Evolutionary conservation across 2,888 invertebrate species (phyloP).

Genomic region (Ormyrus pomaceus): DNA sequence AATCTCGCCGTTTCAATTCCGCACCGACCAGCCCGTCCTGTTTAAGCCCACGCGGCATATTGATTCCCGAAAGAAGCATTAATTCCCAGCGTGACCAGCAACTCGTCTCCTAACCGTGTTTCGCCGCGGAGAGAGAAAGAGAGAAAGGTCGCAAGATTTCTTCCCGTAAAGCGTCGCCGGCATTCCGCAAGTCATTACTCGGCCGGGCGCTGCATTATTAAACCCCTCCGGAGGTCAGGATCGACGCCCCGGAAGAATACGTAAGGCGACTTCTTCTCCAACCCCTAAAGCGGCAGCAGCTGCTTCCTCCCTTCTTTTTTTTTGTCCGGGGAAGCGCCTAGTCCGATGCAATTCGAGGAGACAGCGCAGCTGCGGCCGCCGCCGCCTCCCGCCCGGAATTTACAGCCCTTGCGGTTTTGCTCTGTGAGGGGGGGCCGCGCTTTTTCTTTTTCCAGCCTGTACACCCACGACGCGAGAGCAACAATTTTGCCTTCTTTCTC

Average conservation of each 20-base stretch:
- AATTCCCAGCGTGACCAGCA: constrained; percentile 36
- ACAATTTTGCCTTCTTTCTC: constrained; percentile 25
- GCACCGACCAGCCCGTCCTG: neutral
- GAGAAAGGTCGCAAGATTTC: constrained; percentile 19
- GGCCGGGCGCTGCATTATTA: constrained; percentile 47
- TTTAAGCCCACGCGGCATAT: too few relatives aligned
- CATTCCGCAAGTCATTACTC: constrained; percentile 52
- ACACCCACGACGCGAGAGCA: constrained; percentile 51
- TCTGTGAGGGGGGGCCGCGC: neutral
- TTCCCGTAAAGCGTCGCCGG: neutral
- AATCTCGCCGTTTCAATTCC: neutral
- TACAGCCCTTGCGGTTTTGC: constrained; percentile 54
- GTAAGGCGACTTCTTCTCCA: constrained; percentile 39
- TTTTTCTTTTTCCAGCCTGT: constrained; percentile 48
- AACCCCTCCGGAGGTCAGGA: constrained; percentile 36
- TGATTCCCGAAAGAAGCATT: neutral
- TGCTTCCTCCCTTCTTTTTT: constrained; percentile 13
- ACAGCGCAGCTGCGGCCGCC: constrained; percentile 58
- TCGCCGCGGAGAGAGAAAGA: neutral
- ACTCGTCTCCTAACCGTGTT: neutral
- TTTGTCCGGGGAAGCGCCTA: neutral
- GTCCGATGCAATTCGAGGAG: constrained; percentile 58
- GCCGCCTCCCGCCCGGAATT: constrained; percentile 60
- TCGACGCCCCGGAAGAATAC: constrained; percentile 7
- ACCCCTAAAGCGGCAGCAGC: neutral